A percentile compares a stretch with the other conserved stretches of the same genome.
Conservation (phyloP, 2,113 vertebrate species). For the Gasterosteus aculeatus region DNA sequence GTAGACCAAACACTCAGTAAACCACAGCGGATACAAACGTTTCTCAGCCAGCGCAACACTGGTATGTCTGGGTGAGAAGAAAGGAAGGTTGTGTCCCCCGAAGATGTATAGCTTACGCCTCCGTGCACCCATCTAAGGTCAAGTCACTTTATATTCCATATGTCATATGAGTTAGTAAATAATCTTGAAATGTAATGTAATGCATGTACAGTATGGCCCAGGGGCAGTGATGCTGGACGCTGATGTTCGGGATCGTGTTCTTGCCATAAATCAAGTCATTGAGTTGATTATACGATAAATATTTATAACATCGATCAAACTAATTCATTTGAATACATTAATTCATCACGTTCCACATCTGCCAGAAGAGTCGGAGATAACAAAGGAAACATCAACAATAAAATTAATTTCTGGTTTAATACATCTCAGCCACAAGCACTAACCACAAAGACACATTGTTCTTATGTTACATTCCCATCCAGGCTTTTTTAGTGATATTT, state of each 20-base stretch:
- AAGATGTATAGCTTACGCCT: neutral
- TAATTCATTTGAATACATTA: neutral
- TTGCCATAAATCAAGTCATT: neutral
- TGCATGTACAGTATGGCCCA: neutral
- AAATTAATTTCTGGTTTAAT: neutral
- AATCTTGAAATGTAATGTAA: neutral
- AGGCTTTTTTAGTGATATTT: neutral
- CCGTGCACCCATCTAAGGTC: neutral
- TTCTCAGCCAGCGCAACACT: conserved; percentile 20
- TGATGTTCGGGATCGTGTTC: neutral
- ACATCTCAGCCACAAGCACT: neutral
- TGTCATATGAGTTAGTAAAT: neutral
- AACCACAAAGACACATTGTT: neutral
- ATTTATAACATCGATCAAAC: neutral
- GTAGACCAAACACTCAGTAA: conserved; percentile 64
- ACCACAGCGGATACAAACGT: conserved; percentile 52
- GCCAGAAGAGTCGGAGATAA: neutral
- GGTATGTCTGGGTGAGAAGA: neutral
- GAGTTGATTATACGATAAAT: neutral
- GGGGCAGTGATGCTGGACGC: no score
- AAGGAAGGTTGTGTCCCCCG: neutral
- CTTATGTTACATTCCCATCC: neutral
- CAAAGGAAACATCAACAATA: neutral
- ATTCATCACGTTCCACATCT: neutral
- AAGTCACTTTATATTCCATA: neutral